These are phyloP conservation scores for Parnassius mnemosyne DNA, from an alignment of 2,888 invertebrate species.

Conservation along the genomic window DNA sequence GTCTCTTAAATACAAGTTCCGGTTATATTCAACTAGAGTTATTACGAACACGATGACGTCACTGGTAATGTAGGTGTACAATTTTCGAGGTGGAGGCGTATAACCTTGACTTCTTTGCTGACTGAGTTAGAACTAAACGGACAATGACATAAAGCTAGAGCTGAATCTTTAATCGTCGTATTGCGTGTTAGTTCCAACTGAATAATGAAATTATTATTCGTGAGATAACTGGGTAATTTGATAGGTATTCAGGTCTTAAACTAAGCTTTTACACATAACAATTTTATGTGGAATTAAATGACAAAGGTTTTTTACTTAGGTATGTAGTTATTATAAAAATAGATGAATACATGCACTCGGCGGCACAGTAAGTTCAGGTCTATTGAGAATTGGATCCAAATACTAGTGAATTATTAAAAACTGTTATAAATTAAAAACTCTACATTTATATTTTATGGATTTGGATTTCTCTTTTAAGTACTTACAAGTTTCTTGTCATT, in stretches of 20 bases:
- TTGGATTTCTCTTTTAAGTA: too few species aligned
- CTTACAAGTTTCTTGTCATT: too few species aligned
- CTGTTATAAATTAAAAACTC: too few species aligned
- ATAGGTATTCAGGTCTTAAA: not conserved
- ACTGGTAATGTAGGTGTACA: slow-evolving; percentile 29
- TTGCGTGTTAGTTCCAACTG: slow-evolving; percentile 26
- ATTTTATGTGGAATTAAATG: not conserved
- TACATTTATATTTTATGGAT: too few species aligned
- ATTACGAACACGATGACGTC: slow-evolving; percentile 33
- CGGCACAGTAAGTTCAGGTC: too few species aligned
- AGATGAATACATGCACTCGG: too few species aligned
- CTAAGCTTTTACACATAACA: slow-evolving; percentile 4
- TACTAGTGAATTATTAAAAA: too few species aligned
- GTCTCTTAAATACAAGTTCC: slow-evolving; percentile 16
- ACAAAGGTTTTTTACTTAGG: too few species aligned
- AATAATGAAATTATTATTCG: slow-evolving; percentile 7
- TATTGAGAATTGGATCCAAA: too few species aligned
- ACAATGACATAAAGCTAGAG: slow-evolving; percentile 18
- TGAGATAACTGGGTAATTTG: not conserved
- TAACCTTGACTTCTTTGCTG: slow-evolving; percentile 33
- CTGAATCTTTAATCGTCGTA: slow-evolving; percentile 20
- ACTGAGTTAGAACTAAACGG: slow-evolving; percentile 26
- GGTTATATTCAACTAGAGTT: slow-evolving; percentile 11
- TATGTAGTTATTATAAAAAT: too few species aligned
- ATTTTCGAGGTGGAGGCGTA: slow-evolving; percentile 29